Evolutionary conservation across 1,140 invertebrate genomes (phyloP), one percentile per base, ranked within the genome.

Genomic region (Mycetomoellerius zeteki): DNA sequence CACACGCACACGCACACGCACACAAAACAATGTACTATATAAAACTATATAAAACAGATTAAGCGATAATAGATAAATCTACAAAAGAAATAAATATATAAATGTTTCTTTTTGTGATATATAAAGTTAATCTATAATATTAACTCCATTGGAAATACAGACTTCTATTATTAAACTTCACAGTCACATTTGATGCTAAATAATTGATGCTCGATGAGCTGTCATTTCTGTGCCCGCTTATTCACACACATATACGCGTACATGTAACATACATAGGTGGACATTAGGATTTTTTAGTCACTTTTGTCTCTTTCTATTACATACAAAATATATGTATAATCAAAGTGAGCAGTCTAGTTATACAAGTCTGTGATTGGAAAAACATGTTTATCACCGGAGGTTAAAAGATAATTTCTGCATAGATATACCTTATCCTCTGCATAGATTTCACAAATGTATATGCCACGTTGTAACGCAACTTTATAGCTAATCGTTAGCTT

Each of bases 341-440:
- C 2, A 8, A 43, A 43, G 37, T 43, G 37, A 43, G 37, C 37
- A 37, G 37, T 43, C 10, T 43, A 43, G 37, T 43, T 12, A 43
- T 43, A 43, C 8, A 43, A 43, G 37, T 10, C 8, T 43, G 10
- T 37, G 37, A 37, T 43, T 43, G 37, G 19, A 37, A 27, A 75
- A 88, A 76, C 21, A 27, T n/a, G 30, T 14, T 84, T 88, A 88
- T 89, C 78, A 7, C 19, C 7, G 0, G 12, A 62, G 86, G 47
- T 89, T 88, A 85, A 52, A n/a, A 60, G 71, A 88, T 88, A 60
- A 86, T 64, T 69, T 24, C 84, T 69, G 60, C 86, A 21, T 62
- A 43, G 37, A 43, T 43, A 43, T 43, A 8, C 21, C 33, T 50
- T 3, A 16, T 77, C 3, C 19, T 52, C 12, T 21, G 14, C 1